Evolutionary conservation across 2,113 vertebrate species (phyloP).

Genomic region (Mixornis gularis): DNA sequence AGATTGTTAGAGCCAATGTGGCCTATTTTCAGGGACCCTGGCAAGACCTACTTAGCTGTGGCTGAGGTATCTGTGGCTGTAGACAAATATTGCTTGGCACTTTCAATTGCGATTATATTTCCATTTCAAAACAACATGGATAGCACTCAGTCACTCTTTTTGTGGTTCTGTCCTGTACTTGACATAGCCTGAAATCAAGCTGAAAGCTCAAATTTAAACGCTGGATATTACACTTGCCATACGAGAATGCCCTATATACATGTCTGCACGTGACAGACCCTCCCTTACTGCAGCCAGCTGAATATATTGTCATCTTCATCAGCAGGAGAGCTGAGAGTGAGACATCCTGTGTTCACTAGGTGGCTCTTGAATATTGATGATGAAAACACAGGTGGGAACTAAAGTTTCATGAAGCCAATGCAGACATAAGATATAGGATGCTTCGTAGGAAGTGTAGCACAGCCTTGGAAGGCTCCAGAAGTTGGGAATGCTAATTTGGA

Average conservation of each 20-base stretch:
- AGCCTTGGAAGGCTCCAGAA: background rate
- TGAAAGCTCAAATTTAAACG: background rate
- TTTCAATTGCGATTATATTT: background rate
- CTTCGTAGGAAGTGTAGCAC: background rate
- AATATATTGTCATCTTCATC: background rate
- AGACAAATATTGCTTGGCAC: background rate
- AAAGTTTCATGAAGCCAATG: background rate
- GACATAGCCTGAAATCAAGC: background rate
- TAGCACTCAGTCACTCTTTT: background rate
- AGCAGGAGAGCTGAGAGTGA: background rate
- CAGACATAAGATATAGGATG: background rate
- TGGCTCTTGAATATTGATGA: background rate
- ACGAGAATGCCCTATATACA: background rate
- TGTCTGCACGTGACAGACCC: background rate
- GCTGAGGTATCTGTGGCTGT: background rate
- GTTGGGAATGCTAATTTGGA: background rate
- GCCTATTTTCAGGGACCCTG: slow-evolving; percentile 26
- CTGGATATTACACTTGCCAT: background rate
- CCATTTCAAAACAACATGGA: background rate
- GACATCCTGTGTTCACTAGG: background rate
- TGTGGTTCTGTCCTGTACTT: background rate
- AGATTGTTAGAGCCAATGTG: background rate
- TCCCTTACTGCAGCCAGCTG: background rate
- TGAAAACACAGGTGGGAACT: background rate
- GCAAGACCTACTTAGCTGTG: background rate